Evolutionary conservation across 2,797 vertebrate species (phyloP).

Genomic region (Tragelaphus eurycerus): DNA sequence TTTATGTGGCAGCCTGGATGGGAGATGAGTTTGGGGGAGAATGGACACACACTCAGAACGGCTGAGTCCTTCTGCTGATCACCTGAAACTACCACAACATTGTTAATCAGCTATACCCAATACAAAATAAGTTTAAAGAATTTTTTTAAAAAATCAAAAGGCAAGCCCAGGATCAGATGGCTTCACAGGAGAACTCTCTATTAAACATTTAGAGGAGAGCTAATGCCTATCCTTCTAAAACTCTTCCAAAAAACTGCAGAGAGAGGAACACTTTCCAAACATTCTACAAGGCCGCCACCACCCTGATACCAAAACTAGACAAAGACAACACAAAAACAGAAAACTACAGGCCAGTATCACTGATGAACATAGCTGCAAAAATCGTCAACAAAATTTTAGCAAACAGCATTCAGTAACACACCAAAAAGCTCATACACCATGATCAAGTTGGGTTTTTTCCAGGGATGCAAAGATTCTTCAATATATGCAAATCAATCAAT

Average conservation of each 20-base stretch:
- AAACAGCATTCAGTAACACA: background rate
- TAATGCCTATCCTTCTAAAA: background rate
- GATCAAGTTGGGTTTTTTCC: background rate
- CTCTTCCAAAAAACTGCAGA: background rate
- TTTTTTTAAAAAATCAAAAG: background rate
- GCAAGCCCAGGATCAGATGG: background rate
- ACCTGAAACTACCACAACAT: background rate
- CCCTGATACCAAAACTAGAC: background rate
- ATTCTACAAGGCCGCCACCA: background rate
- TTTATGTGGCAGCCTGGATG: background rate
- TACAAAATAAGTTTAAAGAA: background rate
- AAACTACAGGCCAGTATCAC: background rate
- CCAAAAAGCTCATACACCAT: background rate
- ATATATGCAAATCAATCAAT: background rate
- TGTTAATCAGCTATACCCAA: background rate
- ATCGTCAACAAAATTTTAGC: background rate
- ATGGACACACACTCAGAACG: background rate
- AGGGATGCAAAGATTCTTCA: background rate
- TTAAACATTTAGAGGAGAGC: background rate
- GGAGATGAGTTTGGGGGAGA: background rate
- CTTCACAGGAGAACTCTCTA: background rate
- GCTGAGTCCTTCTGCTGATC: background rate
- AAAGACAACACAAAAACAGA: background rate
- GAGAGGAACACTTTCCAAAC: background rate
- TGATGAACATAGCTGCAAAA: background rate